Evolutionary conservation across 2,797 vertebrate species (phyloP), one percentile per base, ranked within the genome.

Genomic region (Malurus splendens): DNA sequence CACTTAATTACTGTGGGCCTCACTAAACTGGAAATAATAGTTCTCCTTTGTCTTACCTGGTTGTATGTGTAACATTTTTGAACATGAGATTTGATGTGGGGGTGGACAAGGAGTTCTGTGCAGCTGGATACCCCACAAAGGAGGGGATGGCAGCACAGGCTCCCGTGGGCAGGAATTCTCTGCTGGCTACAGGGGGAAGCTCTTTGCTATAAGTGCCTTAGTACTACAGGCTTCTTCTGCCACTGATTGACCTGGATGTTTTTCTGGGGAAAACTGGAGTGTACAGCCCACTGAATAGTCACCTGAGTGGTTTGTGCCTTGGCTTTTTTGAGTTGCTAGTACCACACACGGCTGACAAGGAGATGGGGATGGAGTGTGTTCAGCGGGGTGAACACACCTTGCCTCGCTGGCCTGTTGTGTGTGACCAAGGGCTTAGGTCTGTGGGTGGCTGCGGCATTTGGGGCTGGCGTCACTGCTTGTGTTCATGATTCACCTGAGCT

Each of bases 401-500:
- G 47, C 60, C 82, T 20, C 18, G 80, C 77, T 48, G 80, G 64
- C n/a, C 78, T 56, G 82, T 8, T 75, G 77, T 61, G 78, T 90
- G 85, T 64, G 89, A 86, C 79, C 56, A 5, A 77, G 77, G 86
- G 74, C 87, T 79, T 77, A 68, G 76, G 27, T 92, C 90, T 90
- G 94, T 88, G 89, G 90, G 94, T 92, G 90, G 90, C 80, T 92
- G 74, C 44, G 91, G 93, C 71, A 39, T 90, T 78, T 72, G 88
- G 75, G 84, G 79, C 54, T 47, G 5, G 93, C 78, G 86, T 92
- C 92, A 94, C 55, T 76, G 82, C 87, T 62, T 60, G 66, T 57
- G 73, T 80, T 79, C 1, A 6, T 93, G 94, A 94, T 93, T 95
- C 92, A 93, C 94, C 86, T 94, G 88, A 67, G 83, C 83, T 78